These are phyloP conservation scores for Netelia virgata DNA, from an alignment of 2,888 invertebrate species.

Conservation along the genomic window DNA sequence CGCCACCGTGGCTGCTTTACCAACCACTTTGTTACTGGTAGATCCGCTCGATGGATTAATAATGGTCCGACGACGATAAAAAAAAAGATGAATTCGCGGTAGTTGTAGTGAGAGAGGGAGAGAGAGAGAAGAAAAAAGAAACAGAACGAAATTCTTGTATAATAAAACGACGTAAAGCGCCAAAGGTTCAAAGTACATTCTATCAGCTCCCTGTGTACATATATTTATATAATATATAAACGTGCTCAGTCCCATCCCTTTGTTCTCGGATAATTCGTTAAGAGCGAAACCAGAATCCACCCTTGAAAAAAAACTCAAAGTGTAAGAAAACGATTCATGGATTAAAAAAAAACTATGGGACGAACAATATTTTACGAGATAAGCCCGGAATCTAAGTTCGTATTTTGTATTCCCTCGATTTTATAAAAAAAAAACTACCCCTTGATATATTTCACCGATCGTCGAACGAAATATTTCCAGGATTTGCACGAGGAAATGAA, in stretches of 20 bases:
- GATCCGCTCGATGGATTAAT: slow-evolving; percentile 64
- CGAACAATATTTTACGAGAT: too few species aligned
- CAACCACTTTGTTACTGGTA: slow-evolving; percentile 58
- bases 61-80: slow-evolving; percentile 52
- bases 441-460: too few species aligned
- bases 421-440: too few species aligned
- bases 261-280: not conserved
- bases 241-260: too few species aligned
- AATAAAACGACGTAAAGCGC: not conserved
- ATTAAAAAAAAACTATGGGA: not conserved
- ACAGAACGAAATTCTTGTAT: not conserved
- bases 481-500: too few species aligned
- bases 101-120: not conserved
- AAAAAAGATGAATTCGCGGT: slow-evolving; percentile 10
- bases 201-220: not conserved
- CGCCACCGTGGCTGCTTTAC: slow-evolving; percentile 25
- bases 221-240: too few species aligned
- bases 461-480: too few species aligned
- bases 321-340: not conserved
- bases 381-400: too few species aligned
- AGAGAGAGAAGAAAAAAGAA: not conserved
- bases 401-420: too few species aligned
- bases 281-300: not conserved
- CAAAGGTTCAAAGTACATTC: not conserved
- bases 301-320: not conserved